Evolutionary conservation across 2,113 vertebrate species (phyloP).

Genomic region (Tinamus guttatus): DNA sequence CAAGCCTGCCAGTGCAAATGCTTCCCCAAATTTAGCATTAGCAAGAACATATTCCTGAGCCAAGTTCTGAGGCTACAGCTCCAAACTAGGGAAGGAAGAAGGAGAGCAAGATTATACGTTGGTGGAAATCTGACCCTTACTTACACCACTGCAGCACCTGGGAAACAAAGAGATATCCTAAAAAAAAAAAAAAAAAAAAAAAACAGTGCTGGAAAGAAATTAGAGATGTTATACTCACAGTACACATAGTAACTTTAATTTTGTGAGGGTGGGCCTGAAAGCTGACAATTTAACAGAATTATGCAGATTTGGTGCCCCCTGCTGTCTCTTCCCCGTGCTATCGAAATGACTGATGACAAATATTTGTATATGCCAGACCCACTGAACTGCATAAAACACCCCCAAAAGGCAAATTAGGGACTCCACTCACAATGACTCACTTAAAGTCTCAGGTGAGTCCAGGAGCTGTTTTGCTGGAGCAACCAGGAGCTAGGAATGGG

Average conservation of each 20-base stretch:
- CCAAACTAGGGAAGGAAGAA: background rate
- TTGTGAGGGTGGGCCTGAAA: background rate
- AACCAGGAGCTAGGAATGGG: background rate
- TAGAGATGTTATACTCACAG: background rate
- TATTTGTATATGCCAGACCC: background rate
- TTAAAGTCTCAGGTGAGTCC: background rate
- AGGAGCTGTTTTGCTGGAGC: background rate
- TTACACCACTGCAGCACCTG: background rate
- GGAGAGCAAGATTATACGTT: background rate
- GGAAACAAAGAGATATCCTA: background rate
- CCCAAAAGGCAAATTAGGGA: background rate
- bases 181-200: background rate
- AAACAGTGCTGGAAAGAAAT: background rate
- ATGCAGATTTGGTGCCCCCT: slow-evolving; percentile 80
- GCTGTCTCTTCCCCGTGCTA: slow-evolving; percentile 50
- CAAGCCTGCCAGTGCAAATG: background rate
- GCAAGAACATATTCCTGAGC: background rate
- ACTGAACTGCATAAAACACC: background rate
- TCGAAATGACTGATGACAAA: background rate
- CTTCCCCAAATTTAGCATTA: background rate
- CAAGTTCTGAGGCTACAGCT: background rate
- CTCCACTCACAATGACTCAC: background rate
- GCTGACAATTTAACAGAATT: background rate
- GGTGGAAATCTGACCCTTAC: background rate
- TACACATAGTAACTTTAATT: background rate